Evolutionary conservation across 1,140 invertebrate genomes (phyloP), one percentile per base, ranked within the genome.

Genomic region (Drosophila kohkoa): DNA sequence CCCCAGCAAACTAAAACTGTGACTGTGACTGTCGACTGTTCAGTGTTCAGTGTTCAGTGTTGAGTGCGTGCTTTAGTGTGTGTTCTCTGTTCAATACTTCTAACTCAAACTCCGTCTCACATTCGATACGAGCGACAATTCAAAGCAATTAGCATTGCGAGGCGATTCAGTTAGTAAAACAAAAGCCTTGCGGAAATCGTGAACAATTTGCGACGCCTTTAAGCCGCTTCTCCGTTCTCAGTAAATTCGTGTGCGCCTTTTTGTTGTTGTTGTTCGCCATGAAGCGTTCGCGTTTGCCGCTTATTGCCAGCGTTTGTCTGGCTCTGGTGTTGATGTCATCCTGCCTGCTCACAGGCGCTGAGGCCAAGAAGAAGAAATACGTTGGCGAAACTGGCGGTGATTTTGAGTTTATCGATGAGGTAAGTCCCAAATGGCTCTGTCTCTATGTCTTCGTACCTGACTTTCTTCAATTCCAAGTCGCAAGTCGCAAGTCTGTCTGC

Each of bases 381-480:
- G 77, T 90, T 77, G 90, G 90, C 71, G 90, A 92, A 88, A 92
- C 85, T 75, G 90, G 90, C 72, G 90, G 90, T 68, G 90, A 92
- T 87, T 92, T 92, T 77, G 90, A 92, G 82, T 92, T 92, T 83
- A 92, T 92, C 81, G 90, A 92, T 90, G 90, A 92, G 90, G 90
- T 92, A 92, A 92, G 90, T 92, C 68, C 68, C 85, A 89, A 85
- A 81, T 89, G 78, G 72, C 70, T 82, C 54, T 54, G 48, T 57
- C 63, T 57, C 45, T 38, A 59, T n/a, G 35, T 68, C 57, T 68
- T 8, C 2, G 32, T 32, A 6, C 32, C 32, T 8, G 30, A 6
- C 30, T 32, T 32, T 32, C 30, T 38, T 8, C 30, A 32, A 7
- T 32, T 38, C 35, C 35, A 38, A 38, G 0, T 35, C 32, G 16